Base-by-base conservation (phyloP, 2,888 invertebrate genomes). In the Eucera pruinosa region DNA sequence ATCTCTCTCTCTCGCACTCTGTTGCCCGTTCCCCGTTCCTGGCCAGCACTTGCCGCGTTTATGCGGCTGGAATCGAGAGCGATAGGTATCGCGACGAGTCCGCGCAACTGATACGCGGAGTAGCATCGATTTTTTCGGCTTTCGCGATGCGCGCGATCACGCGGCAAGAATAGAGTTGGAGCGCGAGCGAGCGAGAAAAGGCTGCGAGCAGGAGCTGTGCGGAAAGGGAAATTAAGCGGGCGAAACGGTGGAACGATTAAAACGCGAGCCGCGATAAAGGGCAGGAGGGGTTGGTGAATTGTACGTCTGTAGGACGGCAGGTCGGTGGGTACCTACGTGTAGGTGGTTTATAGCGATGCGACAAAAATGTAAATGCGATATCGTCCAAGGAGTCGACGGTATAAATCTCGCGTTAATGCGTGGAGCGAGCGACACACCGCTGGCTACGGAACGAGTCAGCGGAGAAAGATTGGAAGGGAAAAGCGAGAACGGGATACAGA, bases 331-430 rank as follows among this genome's bases (percentile, higher is more conserved):
- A 75, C 77, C 77, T 80, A 76, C 78, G 67, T n/a, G n/a, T 84
- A 84, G 85, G 87, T 90, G 85, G 89, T 91, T 91, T 90, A 91
- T 91, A 90, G 91, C 89, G 91, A 91, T 90, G 90, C 90, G 90
- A 90, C 89, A 91, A 91, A 91, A 92, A 92, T 92, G 91, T 91
- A 91, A 92, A 92, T 92, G 90, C 89, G 90, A 91, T 89, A 90
- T 91, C 91, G 89, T 87, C 88, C 87, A 80, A 66, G 88, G 86
- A 91, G 89, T 89, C 86, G 85, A 83, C 77, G 87, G 88, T 87
- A 91, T 92, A 91, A 91, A 92, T 91, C 91, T 90, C 87, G 87
- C 87, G 91, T 91, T 91, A 91, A 91, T 91, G 91, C 86, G 90
- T 88, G 86, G 86, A 89, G 85, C 82, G 81, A 86, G 84, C 83